A percentile compares a stretch with the other conserved stretches of the same genome.
Conservation (phyloP, 2,797 vertebrate species). For the Sandelia bainsii region DNA sequence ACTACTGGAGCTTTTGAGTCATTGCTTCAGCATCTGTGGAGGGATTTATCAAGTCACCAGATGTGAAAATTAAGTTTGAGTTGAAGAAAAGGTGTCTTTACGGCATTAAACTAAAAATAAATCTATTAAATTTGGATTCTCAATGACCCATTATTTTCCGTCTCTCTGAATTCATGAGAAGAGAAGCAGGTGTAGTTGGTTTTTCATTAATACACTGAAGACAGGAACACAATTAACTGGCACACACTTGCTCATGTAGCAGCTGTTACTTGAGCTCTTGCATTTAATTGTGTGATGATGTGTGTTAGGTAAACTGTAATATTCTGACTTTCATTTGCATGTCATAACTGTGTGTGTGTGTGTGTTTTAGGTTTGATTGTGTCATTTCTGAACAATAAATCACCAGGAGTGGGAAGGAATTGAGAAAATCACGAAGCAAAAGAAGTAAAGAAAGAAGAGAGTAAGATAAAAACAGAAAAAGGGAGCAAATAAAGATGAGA, state of each 20-base stretch:
- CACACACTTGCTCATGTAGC: slow-evolving; percentile 26
- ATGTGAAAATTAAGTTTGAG: not conserved
- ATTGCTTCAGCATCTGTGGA: not conserved
- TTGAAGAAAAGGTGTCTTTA: not conserved
- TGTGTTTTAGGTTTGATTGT: not conserved
- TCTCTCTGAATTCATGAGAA: slow-evolving; percentile 13
- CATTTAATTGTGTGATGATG: slow-evolving; percentile 55
- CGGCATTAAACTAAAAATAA: not conserved
- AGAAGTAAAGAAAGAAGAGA: not conserved
- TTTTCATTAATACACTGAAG: slow-evolving; percentile 50
- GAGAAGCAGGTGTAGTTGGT: slow-evolving; percentile 51
- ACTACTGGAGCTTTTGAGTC: too few relatives aligned
- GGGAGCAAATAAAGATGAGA: not conserved
- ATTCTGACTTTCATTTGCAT: slow-evolving; percentile 47
- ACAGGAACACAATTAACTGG: slow-evolving; percentile 42
- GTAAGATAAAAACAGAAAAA: slow-evolving; percentile 3
- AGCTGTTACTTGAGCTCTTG: slow-evolving; percentile 55
- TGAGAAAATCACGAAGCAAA: not conserved
- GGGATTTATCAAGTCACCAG: not conserved
- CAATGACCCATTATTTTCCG: slow-evolving; percentile 4
- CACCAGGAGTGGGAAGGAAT: too few relatives aligned
- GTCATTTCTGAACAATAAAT: slow-evolving; percentile 1
- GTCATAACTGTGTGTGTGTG: not conserved
- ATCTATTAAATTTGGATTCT: slow-evolving; percentile 13
- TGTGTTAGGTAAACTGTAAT: slow-evolving; percentile 65